Percentiles rank a stretch among this genome's conserved stretches.
These are phyloP conservation scores for Hyppa rectilinea DNA, from an alignment of 2,888 invertebrate genomes.

Conservation along the genomic window DNA sequence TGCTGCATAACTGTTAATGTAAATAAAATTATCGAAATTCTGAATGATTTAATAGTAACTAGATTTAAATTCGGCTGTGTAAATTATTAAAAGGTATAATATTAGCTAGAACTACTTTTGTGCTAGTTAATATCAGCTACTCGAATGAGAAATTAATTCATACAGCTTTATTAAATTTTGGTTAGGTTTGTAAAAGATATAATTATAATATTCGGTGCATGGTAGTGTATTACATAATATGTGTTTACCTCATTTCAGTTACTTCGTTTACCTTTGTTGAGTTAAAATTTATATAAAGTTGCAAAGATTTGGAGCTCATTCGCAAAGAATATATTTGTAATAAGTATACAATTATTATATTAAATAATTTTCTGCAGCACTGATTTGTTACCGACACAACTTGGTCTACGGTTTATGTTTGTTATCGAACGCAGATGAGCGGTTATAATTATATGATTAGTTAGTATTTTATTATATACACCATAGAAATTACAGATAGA, in stretches of 20 bases:
- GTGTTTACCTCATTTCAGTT: not conserved
- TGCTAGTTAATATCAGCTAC: not conserved
- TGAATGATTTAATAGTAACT: not conserved
- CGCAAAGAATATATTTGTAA: not conserved
- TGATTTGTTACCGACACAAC: not conserved
- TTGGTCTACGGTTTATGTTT: not conserved
- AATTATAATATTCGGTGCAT: not conserved
- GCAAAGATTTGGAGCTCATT: not conserved
- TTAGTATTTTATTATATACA: too few relatives aligned
- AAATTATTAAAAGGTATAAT: not conserved
- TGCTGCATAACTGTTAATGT: constrained; percentile 16
- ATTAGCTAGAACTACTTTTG: constrained; percentile 6
- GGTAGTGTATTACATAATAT: too few relatives aligned
- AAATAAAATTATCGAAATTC: constrained; percentile 9
- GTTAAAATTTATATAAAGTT: not conserved
- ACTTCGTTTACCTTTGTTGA: not conserved
- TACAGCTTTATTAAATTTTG: constrained; percentile 1
- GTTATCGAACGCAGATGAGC: constrained; percentile 51
- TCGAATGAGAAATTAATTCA: constrained; percentile 7
- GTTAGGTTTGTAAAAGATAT: not conserved
- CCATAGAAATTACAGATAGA: too few relatives aligned
- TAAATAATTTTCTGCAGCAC: too few relatives aligned
- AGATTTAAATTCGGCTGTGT: not conserved
- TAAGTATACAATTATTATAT: too few relatives aligned
- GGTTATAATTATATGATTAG: too few relatives aligned